Evolutionary conservation across 2,113 vertebrate species (phyloP).

Genomic region (Pituophis catenifer): DNA sequence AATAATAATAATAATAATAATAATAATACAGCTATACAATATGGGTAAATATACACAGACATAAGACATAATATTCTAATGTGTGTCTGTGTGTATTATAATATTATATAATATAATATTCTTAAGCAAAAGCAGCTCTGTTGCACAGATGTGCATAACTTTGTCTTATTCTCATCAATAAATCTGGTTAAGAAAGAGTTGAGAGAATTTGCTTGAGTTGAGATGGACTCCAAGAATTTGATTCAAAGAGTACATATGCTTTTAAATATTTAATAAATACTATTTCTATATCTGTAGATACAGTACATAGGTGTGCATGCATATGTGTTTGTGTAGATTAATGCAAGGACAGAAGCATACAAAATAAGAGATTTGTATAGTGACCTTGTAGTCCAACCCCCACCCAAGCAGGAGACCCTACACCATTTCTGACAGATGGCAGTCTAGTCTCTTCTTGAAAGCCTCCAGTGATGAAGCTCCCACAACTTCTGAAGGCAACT

Average conservation of each 20-base stretch:
- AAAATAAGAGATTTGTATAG: not conserved
- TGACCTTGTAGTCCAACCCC: too few relatives aligned
- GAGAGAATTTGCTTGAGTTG: not conserved
- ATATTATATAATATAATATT: too few relatives aligned
- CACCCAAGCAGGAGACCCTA: too few relatives aligned
- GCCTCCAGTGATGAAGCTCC: too few relatives aligned
- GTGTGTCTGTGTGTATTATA: not conserved
- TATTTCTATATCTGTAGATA: not conserved
- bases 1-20: too few relatives aligned
- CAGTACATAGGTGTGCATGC: not conserved
- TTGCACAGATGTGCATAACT: not conserved
- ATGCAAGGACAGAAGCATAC: not conserved
- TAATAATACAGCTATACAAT: not conserved
- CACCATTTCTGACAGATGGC: too few relatives aligned
- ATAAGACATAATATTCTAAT: not conserved
- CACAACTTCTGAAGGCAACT: too few relatives aligned
- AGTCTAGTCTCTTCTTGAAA: too few relatives aligned
- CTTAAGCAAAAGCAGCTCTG: not conserved
- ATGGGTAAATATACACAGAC: not conserved
- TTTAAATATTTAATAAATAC: not conserved
- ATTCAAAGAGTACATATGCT: not conserved
- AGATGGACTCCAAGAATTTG: not conserved
- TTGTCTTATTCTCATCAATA: not conserved
- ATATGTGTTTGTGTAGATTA: not conserved
- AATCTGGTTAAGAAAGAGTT: not conserved